These are phyloP conservation scores for Spisula solida DNA, from an alignment of 2,888 invertebrate genomes.

Conservation along the genomic window DNA sequence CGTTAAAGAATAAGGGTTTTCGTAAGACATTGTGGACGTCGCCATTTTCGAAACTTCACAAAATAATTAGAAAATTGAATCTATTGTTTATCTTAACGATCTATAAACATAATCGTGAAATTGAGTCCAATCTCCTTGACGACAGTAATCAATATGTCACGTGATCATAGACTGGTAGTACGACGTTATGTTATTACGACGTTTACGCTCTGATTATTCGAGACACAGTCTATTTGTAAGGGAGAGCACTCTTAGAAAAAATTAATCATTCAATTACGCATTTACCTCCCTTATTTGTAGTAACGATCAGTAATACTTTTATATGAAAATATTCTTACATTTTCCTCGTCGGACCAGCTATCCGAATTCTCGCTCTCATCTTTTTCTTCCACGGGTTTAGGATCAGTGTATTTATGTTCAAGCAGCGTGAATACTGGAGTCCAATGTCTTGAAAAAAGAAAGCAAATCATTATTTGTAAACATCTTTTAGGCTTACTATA, in stretches of 20 bases:
- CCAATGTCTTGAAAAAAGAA: slow-evolving; percentile 60
- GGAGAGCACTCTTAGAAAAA: background rate
- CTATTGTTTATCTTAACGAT: slow-evolving; percentile 69
- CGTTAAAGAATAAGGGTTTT: slow-evolving; percentile 79
- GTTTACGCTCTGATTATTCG: background rate
- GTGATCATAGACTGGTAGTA: slow-evolving; percentile 52
- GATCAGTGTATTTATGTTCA: slow-evolving; percentile 68
- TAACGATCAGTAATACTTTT: too few species aligned
- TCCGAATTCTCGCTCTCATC: background rate
- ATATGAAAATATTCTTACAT: background rate
- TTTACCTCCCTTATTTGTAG: background rate
- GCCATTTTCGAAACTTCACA: slow-evolving; percentile 63
- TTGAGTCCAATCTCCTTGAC: slow-evolving; percentile 74
- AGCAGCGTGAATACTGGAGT: slow-evolving; percentile 66
- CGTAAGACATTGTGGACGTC: slow-evolving; percentile 53
- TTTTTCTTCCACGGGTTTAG: background rate
- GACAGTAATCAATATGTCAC: slow-evolving; percentile 70
- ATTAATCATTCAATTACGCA: background rate
- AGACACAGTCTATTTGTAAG: slow-evolving; percentile 11
- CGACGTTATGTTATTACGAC: background rate
- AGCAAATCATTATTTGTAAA: too few species aligned
- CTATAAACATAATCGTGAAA: slow-evolving; percentile 58
- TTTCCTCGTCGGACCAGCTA: background rate
- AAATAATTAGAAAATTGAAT: slow-evolving; percentile 35
- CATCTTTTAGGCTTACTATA: too few species aligned